Conservation (phyloP, 2,888 invertebrate species). For the Caenorhabditis zanzibari region DNA sequence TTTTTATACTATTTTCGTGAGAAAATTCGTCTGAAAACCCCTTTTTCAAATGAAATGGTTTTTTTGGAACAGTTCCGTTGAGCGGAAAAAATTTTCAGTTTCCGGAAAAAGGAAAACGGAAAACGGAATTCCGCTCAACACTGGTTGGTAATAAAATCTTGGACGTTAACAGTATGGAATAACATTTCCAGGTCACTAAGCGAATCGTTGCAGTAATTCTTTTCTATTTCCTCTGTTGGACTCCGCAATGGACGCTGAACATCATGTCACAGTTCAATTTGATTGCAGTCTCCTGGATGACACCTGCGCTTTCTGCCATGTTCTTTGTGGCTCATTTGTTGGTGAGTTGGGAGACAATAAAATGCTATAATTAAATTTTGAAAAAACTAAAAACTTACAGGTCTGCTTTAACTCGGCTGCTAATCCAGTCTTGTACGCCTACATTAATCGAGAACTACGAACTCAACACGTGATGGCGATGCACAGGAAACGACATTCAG, state of each 20-base stretch:
- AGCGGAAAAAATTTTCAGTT: too few species aligned
- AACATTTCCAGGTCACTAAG: conserved; percentile 79
- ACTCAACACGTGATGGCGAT: conserved; percentile 81
- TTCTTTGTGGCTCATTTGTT: conserved; percentile 81
- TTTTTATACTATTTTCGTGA: too few species aligned
- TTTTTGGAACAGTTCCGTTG: too few species aligned
- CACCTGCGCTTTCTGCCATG: conserved; percentile 78
- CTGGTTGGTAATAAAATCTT: too few species aligned
- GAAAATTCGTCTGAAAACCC: too few species aligned
- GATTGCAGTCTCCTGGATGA: conserved; percentile 78
- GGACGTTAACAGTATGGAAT: too few species aligned
- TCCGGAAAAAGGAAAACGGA: too few species aligned
- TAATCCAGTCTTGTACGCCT: conserved; percentile 83
- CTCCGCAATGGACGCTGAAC: conserved; percentile 82
- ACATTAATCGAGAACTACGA: conserved; percentile 82
- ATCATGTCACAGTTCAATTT: conserved; percentile 80
- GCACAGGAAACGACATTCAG: conserved; percentile 78
- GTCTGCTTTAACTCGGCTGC: conserved; percentile 83
- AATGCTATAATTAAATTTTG: not conserved
- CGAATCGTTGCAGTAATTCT: conserved; percentile 81
- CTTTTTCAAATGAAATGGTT: too few species aligned
- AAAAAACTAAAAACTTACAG: conserved; percentile 39
- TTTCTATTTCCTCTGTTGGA: conserved; percentile 83
- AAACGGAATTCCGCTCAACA: too few species aligned
- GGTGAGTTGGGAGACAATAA: conserved; percentile 39